Conservation (phyloP, 2,888 invertebrate species). For the Apotomis betuletana region DNA sequence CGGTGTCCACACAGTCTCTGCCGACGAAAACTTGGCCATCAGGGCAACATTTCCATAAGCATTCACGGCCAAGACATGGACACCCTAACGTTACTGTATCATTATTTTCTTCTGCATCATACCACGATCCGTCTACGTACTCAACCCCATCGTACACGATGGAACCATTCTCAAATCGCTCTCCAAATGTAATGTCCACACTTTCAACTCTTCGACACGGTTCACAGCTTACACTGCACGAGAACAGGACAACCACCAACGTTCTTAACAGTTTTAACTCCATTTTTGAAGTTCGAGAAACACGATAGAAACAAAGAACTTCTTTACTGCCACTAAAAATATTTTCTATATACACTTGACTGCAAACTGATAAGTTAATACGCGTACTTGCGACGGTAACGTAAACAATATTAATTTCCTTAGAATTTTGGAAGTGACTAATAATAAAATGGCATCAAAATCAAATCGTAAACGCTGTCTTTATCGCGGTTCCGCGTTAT, state of each 20-base stretch:
- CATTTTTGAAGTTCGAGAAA: not conserved
- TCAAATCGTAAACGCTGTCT: conserved; percentile 51
- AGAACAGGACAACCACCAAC: conserved; percentile 48
- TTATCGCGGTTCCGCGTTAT: conserved; percentile 69
- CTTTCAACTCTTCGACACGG: conserved; percentile 66
- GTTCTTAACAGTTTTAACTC: conserved; percentile 53
- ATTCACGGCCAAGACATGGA: conserved; percentile 67
- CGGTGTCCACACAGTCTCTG: conserved; percentile 55
- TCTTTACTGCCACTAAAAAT: conserved; percentile 20
- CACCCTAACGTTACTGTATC: conserved; percentile 59
- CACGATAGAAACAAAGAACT: conserved; percentile 11
- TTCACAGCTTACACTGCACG: conserved; percentile 49
- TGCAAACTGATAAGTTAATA: conserved; percentile 23
- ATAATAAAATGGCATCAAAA: conserved; percentile 52
- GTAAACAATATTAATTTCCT: conserved; percentile 41
- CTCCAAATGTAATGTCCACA: conserved; percentile 67
- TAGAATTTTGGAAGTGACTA: conserved; percentile 44
- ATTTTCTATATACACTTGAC: conserved; percentile 8
- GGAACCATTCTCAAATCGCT: conserved; percentile 59
- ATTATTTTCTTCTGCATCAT: conserved; percentile 57
- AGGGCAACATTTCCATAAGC: conserved; percentile 72
- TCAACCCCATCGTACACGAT: conserved; percentile 63
- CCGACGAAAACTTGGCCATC: conserved; percentile 55
- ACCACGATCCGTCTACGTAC: conserved; percentile 63
- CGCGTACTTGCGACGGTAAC: conserved; percentile 20